phyloP scores from a whole-genome alignment of 2,113 vertebrate species.

The Montifringilla adamsi region DNA sequence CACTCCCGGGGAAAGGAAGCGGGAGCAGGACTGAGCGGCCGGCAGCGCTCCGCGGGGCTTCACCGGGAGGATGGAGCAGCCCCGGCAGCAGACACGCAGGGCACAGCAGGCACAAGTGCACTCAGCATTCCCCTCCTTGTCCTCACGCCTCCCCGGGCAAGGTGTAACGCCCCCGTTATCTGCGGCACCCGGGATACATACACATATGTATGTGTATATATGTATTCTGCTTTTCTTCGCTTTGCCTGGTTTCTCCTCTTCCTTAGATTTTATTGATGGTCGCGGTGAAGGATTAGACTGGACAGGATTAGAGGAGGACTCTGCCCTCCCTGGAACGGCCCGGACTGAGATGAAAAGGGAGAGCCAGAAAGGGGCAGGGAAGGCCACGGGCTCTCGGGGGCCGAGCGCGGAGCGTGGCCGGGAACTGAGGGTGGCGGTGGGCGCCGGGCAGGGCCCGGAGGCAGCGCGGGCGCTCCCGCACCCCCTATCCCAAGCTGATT shows the following conservation, averaged over 20 bases:
- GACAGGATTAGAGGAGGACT: neutral
- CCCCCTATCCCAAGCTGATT: neutral
- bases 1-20: neutral
- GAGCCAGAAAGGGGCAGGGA: neutral
- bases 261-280: neutral
- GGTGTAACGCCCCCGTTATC: neutral
- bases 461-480: neutral
- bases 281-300: neutral
- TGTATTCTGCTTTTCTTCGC: neutral
- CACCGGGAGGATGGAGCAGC: neutral
- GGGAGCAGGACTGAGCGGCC: neutral
- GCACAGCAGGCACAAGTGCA: slow-evolving; percentile 1
- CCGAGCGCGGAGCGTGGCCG: neutral
- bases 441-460: neutral
- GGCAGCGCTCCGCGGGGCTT: neutral
- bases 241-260: neutral
- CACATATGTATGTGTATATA: accelerated
- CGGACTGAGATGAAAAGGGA: neutral
- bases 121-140: neutral
- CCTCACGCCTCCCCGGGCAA: neutral
- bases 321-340: neutral
- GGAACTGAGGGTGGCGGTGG: neutral
- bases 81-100: neutral
- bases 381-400: neutral
- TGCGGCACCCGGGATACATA: neutral